phyloP scores from a whole-genome alignment of 2,888 invertebrate species.

The Caenorhabditis japonica region DNA sequence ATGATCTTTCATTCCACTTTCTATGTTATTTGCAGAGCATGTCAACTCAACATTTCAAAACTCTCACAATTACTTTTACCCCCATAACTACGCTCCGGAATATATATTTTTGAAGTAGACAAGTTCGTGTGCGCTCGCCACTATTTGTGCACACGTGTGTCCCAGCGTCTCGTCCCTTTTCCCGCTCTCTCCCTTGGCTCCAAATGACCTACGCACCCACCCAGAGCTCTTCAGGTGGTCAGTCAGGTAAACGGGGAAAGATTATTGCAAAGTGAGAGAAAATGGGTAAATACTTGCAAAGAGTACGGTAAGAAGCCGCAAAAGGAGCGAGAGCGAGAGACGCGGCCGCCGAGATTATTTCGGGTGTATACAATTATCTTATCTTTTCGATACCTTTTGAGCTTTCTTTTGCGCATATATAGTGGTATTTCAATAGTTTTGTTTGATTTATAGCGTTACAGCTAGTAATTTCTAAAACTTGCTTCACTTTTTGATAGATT shows the following conservation, averaged over 20 bases:
- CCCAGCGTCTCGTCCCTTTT: slow-evolving; percentile 12
- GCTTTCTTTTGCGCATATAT: no score
- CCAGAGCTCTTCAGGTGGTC: slow-evolving; percentile 4
- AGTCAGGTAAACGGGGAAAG: slow-evolving; percentile 8
- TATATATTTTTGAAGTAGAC: slow-evolving; percentile 11
- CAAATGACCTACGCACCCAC: slow-evolving; percentile 38
- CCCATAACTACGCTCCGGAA: no score
- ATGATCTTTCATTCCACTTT: no score
- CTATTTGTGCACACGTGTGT: slow-evolving; percentile 11
- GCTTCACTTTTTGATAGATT: no score
- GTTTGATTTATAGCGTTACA: no score
- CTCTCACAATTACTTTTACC: no score
- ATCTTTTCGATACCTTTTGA: neutral
- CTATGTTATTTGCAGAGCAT: no score
- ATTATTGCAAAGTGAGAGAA: neutral
- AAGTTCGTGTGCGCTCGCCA: slow-evolving; percentile 10
- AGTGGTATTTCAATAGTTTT: no score
- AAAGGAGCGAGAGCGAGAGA: no score
- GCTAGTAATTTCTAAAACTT: no score
- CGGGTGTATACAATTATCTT: neutral
- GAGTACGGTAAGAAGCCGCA: no score
- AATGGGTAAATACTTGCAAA: neutral
- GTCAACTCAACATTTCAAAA: no score
- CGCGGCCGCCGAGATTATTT: neutral
- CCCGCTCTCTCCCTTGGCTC: slow-evolving; percentile 12